Conservation (phyloP, 2,113 vertebrate species). For the Epinephelus lanceolatus region DNA sequence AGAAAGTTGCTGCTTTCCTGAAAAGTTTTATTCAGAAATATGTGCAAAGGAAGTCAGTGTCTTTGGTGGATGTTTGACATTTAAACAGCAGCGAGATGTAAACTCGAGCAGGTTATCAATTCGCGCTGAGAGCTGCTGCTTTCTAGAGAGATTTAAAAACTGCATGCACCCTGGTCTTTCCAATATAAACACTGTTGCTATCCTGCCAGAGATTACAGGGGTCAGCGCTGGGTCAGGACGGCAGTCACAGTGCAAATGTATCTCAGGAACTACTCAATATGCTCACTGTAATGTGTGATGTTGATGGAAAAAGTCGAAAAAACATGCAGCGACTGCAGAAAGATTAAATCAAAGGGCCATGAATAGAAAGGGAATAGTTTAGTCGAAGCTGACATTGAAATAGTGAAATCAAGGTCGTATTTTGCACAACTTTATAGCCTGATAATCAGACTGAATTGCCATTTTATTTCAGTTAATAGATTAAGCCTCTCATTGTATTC, state of each 20-base stretch:
- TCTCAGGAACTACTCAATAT: conserved; percentile 11
- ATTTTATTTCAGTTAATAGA: too few species aligned
- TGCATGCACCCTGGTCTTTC: background rate
- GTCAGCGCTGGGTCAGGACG: conserved; percentile 11
- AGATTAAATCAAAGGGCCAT: background rate
- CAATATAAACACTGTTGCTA: conserved; percentile 23
- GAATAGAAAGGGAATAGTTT: background rate
- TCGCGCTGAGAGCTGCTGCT: conserved; percentile 18
- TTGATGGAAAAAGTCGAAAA: background rate
- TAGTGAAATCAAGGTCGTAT: background rate
- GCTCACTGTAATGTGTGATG: background rate
- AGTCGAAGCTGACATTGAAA: background rate
- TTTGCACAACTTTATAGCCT: too few species aligned
- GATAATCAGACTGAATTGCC: too few species aligned
- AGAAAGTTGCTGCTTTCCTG: background rate
- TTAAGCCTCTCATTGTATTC: too few species aligned
- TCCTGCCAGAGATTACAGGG: conserved; percentile 17
- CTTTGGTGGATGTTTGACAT: conserved; percentile 50
- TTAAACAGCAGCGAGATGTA: conserved; percentile 30
- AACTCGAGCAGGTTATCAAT: conserved; percentile 28
- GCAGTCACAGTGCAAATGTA: background rate
- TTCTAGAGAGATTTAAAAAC: conserved; percentile 17
- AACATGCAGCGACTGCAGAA: background rate
- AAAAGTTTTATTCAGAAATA: conserved; percentile 11
- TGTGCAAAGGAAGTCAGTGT: conserved; percentile 2